Conservation (phyloP, 1,140 invertebrate species). For the Paralvinella palmiformis region DNA sequence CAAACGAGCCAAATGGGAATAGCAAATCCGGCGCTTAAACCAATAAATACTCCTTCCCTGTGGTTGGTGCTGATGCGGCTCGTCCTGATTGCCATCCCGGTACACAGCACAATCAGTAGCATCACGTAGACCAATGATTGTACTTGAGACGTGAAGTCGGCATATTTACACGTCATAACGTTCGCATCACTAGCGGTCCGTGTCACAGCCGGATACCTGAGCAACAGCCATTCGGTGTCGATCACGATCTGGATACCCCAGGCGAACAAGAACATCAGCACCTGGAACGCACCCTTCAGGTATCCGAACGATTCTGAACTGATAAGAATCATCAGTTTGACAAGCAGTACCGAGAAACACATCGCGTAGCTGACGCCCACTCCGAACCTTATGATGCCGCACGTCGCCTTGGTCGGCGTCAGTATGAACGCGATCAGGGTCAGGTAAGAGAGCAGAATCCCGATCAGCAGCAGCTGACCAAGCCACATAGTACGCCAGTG, state of each 20-base stretch:
- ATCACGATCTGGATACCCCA: conserved; percentile 68
- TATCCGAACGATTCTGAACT: conserved; percentile 87
- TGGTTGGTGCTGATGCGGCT: conserved; percentile 84
- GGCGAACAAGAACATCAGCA: conserved; percentile 73
- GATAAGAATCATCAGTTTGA: conserved; percentile 88
- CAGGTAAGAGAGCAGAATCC: conserved; percentile 75
- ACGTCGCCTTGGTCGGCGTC: conserved; percentile 72
- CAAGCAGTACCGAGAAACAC: conserved; percentile 84
- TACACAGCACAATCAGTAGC: conserved; percentile 76
- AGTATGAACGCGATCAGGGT: conserved; percentile 68
- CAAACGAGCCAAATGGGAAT: conserved; percentile 83
- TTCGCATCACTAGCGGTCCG: neutral
- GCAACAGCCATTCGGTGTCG: conserved; percentile 69
- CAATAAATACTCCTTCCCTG: conserved; percentile 82
- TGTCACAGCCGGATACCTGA: conserved; percentile 35
- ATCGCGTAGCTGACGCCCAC: conserved; percentile 79
- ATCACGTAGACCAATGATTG: conserved; percentile 74
- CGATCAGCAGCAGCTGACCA: conserved; percentile 82
- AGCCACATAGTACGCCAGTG: conserved; percentile 69
- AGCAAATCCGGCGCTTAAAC: conserved; percentile 71
- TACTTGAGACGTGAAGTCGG: conserved; percentile 55
- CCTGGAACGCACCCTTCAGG: conserved; percentile 79
- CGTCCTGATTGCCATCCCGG: conserved; percentile 68
- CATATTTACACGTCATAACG: neutral
- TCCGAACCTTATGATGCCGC: conserved; percentile 75